phyloP scores from a whole-genome alignment of 2,888 invertebrate species.

The Lasioglossum villosulum region DNA sequence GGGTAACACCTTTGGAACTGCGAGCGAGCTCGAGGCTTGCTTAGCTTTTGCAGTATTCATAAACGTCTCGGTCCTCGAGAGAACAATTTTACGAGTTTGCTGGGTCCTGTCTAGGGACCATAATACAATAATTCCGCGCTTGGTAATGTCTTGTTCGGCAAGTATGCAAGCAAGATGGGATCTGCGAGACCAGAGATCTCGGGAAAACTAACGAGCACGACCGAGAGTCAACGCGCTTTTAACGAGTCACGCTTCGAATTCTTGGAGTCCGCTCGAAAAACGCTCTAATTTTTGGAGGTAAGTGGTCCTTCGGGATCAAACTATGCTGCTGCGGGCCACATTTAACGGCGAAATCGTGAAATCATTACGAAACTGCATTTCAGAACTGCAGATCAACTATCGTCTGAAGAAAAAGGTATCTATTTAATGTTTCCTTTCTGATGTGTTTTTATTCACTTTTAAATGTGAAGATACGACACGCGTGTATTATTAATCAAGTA shows the following conservation, averaged over 20 bases:
- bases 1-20: constrained; percentile 2
- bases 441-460: no score
- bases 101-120: background rate
- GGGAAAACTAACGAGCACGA: background rate
- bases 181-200: background rate
- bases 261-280: background rate
- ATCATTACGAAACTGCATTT: background rate
- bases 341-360: background rate
- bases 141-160: constrained; percentile 6
- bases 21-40: background rate
- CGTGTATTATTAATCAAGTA: no score
- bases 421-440: no score
- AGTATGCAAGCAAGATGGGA: background rate
- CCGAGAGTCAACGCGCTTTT: background rate
- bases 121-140: background rate
- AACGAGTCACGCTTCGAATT: background rate
- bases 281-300: background rate
- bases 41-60: constrained; percentile 11
- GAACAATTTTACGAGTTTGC: constrained; percentile 20
- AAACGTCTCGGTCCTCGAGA: constrained; percentile 1
- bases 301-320: background rate
- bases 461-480: no score
- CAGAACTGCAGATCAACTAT: background rate
- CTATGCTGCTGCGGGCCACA: background rate
- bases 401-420: background rate